Evolutionary conservation across 2,113 vertebrate genomes (phyloP).

Genomic region (Sphaerodactylus townsendi): DNA sequence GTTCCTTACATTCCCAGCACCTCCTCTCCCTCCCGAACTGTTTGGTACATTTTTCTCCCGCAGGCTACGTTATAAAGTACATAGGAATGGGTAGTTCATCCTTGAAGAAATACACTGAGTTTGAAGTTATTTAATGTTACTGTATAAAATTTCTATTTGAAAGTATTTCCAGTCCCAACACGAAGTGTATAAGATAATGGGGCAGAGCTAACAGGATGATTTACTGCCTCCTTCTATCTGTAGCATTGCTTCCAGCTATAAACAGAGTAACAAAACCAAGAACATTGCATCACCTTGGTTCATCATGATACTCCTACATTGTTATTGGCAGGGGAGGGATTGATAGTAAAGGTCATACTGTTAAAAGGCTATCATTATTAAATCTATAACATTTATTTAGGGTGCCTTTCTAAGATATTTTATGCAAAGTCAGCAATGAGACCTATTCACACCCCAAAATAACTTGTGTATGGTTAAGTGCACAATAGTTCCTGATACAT

Average conservation of each 20-base stretch:
- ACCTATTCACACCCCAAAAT: conserved; percentile 33
- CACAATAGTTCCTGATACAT: conserved; percentile 36
- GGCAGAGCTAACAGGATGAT: conserved; percentile 58
- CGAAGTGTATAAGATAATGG: conserved; percentile 60
- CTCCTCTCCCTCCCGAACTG: background rate
- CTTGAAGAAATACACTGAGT: conserved; percentile 63
- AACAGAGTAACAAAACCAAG: conserved; percentile 26
- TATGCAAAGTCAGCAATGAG: conserved; percentile 53
- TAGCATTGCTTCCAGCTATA: conserved; percentile 40
- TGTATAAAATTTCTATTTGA: conserved; percentile 63
- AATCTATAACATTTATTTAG: conserved; percentile 30
- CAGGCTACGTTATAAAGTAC: conserved; percentile 38
- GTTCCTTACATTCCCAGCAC: background rate
- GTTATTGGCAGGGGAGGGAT: too few relatives aligned
- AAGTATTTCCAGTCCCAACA: conserved; percentile 54
- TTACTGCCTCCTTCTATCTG: conserved; percentile 53
- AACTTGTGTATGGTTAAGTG: conserved; percentile 38
- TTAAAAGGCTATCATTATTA: conserved; percentile 49
- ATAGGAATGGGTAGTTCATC: conserved; percentile 52
- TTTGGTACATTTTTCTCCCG: conserved; percentile 37
- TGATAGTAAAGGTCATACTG: conserved; percentile 32
- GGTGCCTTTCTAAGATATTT: conserved; percentile 44
- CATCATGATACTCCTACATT: conserved; percentile 13
- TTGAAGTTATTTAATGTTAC: conserved; percentile 62
- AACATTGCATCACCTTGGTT: conserved; percentile 10